Percentiles rank a stretch among this genome's conserved stretches.
Evolutionary conservation across 1,140 invertebrate genomes (phyloP).

Genomic region (Phthorimaea operculella): DNA sequence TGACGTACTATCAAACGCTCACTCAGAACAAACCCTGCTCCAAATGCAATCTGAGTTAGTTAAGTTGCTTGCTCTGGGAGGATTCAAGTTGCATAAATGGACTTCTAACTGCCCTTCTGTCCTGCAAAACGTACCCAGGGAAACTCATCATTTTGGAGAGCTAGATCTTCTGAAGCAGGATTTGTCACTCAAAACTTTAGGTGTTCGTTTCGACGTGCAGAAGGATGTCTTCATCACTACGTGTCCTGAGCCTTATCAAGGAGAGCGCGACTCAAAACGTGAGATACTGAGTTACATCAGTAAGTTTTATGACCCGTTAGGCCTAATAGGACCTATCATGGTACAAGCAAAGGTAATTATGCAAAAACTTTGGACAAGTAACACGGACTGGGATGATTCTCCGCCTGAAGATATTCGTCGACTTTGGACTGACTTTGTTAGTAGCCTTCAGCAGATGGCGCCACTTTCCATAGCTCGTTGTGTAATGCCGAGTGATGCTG

Average conservation of each 20-base stretch:
- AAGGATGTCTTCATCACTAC: too few species aligned
- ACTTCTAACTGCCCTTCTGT: too few species aligned
- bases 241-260: too few species aligned
- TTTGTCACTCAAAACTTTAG: not conserved
- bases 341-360: not conserved
- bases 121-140: too few species aligned
- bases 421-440: not conserved
- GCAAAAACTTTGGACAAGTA: too few species aligned
- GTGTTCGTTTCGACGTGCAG: not conserved
- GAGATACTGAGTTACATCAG: conserved; percentile 18
- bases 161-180: not conserved
- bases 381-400: too few species aligned
- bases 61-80: too few species aligned
- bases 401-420: not conserved
- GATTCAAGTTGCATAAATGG: too few species aligned
- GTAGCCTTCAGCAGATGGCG: not conserved
- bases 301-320: conserved; percentile 27
- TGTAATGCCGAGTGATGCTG: not conserved
- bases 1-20: not conserved
- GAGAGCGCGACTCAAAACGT: conserved; percentile 15
- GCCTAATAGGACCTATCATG: conserved; percentile 16
- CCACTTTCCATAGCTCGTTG: not conserved
- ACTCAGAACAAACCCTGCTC: too few species aligned
- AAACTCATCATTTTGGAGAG: not conserved
- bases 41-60: too few species aligned